Percentiles rank a stretch among this genome's conserved stretches.
Conservation (phyloP, 2,888 invertebrate species). For the Hypena proboscidalis region DNA sequence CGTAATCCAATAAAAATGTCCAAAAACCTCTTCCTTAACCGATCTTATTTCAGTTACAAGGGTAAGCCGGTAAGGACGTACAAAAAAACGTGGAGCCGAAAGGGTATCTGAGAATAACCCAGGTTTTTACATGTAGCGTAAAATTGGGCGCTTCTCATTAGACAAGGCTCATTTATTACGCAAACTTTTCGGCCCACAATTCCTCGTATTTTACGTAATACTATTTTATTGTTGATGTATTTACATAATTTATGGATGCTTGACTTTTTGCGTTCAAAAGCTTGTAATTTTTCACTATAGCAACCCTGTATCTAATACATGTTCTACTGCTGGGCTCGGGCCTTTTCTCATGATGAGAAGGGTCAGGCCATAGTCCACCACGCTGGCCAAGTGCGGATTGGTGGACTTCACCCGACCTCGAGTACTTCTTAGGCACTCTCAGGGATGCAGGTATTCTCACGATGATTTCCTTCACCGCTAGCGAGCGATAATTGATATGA, state of each 20-base stretch:
- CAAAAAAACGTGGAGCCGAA: constrained; percentile 32
- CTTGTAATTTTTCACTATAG: constrained; percentile 9
- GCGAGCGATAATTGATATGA: no score
- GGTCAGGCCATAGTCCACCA: no score
- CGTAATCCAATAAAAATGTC: not conserved
- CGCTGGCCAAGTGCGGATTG: no score
- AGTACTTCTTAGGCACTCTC: no score
- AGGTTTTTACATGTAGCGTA: constrained; percentile 60
- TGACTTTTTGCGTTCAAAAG: constrained; percentile 10
- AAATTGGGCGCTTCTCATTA: constrained; percentile 71
- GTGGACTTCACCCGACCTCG: no score
- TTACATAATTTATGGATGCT: constrained; percentile 24
- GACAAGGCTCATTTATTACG: constrained; percentile 62
- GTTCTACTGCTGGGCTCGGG: no score
- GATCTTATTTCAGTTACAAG: constrained; percentile 13
- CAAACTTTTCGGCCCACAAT: constrained; percentile 37
- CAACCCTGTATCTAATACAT: no score
- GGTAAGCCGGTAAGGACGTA: constrained; percentile 16
- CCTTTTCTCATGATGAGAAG: no score
- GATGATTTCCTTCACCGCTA: no score
- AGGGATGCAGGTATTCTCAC: no score
- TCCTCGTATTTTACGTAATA: constrained; percentile 33
- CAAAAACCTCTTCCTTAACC: constrained; percentile 4
- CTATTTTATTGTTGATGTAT: constrained; percentile 39
- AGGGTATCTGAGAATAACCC: constrained; percentile 57